phyloP scores from a whole-genome alignment of 35 echinoderm and acorn worm genomes.

The Apostichopus parvimensis region DNA sequence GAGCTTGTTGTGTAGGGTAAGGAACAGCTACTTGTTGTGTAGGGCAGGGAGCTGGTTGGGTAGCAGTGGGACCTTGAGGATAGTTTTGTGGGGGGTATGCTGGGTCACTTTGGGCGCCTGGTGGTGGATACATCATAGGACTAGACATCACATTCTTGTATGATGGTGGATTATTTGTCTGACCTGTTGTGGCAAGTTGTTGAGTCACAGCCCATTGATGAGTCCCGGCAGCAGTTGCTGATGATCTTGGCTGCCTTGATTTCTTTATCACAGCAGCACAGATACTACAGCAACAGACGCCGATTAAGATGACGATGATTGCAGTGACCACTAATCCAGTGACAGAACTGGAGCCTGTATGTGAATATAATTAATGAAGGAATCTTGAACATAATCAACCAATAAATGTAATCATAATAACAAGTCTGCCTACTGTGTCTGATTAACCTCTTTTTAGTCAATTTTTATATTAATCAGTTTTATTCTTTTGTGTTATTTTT shows the following conservation, averaged over 20 bases:
- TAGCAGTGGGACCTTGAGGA: not conserved
- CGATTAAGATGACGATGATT: not conserved
- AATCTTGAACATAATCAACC: not conserved
- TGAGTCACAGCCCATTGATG: not conserved
- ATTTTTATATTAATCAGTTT: not conserved
- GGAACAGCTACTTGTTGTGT: not conserved
- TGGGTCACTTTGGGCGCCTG: not conserved
- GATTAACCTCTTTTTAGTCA: not conserved
- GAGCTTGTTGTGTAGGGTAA: not conserved
- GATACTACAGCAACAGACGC: not conserved
- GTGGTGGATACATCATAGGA: not conserved
- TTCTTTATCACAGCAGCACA: not conserved
- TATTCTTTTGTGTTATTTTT: not conserved
- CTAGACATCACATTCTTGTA: not conserved
- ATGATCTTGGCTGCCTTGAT: not conserved
- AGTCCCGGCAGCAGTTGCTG: not conserved
- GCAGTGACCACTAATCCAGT: not conserved
- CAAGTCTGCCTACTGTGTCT: not conserved
- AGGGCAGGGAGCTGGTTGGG: not conserved
- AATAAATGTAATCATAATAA: not conserved
- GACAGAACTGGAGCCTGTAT: too few relatives aligned
- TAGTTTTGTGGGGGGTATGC: not conserved
- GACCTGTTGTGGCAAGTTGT: not conserved
- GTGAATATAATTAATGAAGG: too few relatives aligned
- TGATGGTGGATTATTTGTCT: not conserved